These are phyloP conservation scores for Grantiella picta DNA, from an alignment of 2,113 vertebrate species.

Conservation along the genomic window DNA sequence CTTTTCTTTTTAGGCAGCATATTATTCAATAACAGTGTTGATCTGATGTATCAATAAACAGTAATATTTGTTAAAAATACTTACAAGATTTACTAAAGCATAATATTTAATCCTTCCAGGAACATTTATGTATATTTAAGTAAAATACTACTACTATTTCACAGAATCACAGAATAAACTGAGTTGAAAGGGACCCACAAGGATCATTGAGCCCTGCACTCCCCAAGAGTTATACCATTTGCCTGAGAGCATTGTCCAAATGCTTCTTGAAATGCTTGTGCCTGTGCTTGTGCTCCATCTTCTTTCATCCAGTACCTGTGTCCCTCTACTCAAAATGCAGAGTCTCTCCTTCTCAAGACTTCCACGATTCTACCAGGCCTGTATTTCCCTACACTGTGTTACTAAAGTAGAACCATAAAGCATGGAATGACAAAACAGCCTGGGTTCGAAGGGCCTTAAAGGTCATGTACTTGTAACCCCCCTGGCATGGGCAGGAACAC, in stretches of 20 bases:
- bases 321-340: neutral
- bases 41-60: neutral
- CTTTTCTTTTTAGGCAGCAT: neutral
- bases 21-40: neutral
- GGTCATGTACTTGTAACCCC: neutral
- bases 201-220: neutral
- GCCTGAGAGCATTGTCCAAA: neutral
- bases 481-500: neutral
- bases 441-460: neutral
- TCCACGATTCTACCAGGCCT: neutral
- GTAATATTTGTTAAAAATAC: neutral
- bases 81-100: neutral
- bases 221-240: neutral
- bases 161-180: neutral
- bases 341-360: neutral
- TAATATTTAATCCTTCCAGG: neutral
- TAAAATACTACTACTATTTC: neutral
- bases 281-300: neutral
- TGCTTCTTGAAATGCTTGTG: too few relatives aligned
- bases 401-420: neutral
- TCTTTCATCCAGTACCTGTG: neutral
- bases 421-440: neutral
- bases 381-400: neutral
- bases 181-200: neutral
- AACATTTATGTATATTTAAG: neutral